Conservation (phyloP, 2,797 vertebrate species). For the Ibycter americanus region DNA sequence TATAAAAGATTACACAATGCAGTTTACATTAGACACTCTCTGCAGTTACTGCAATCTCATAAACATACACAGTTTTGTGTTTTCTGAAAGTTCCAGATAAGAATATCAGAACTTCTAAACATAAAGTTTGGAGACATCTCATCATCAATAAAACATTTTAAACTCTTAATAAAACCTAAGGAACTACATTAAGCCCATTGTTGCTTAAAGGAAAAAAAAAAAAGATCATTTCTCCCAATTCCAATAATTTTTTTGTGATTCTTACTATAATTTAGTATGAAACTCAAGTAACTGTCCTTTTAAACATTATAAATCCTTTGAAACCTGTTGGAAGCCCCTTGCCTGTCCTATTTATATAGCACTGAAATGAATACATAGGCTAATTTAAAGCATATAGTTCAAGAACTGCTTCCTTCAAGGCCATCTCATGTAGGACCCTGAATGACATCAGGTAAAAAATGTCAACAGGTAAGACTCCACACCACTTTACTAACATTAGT, state of each 20-base stretch:
- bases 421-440: background rate
- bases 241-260: background rate
- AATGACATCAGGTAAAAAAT: background rate
- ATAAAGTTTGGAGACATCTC: background rate
- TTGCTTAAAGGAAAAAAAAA: background rate
- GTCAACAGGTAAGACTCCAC: background rate
- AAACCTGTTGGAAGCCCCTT: background rate
- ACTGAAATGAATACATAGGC: background rate
- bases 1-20: background rate
- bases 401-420: background rate
- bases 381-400: background rate
- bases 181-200: background rate
- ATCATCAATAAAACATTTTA: background rate
- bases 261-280: background rate
- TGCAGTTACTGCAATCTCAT: background rate
- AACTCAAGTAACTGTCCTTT: background rate
- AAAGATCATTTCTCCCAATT: background rate
- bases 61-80: background rate
- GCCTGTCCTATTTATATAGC: background rate
- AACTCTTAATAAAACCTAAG: background rate
- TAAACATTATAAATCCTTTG: background rate
- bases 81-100: background rate
- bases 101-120: background rate
- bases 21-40: background rate
- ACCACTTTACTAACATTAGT: background rate